Conservation (phyloP, 2,113 vertebrate genomes). For the Ptilonorhynchus violaceus region DNA sequence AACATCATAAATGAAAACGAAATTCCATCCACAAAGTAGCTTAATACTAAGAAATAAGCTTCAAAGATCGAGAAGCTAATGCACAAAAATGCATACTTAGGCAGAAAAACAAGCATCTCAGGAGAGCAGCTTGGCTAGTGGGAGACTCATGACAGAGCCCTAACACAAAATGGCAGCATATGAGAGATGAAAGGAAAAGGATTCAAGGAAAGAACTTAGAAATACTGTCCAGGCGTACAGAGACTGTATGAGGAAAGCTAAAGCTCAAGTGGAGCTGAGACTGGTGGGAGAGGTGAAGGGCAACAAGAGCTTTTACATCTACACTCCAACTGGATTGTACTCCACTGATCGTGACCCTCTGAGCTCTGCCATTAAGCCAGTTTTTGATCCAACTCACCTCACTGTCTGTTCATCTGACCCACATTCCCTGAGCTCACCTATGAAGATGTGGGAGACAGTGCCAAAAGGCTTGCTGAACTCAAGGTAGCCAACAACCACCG, state of each 20-base stretch:
- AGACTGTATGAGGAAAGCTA: not conserved
- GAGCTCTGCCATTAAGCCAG: not conserved
- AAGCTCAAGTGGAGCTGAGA: not conserved
- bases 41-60: not conserved
- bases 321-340: not conserved
- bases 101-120: not conserved
- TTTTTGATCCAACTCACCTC: not conserved
- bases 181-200: not conserved
- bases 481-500: not conserved
- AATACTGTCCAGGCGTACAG: not conserved
- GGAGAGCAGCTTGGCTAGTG: rapidly evolving
- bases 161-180: not conserved
- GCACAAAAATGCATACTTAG: not conserved
- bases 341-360: too few relatives aligned
- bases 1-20: not conserved
- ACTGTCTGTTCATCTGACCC: not conserved
- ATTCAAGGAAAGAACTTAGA: not conserved
- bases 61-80: not conserved
- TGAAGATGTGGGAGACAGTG: not conserved
- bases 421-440: not conserved
- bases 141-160: not conserved
- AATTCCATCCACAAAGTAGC: not conserved
- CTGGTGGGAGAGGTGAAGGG: rapidly evolving
- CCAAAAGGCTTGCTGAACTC: not conserved
- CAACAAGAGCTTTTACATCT: not conserved